Conservation (phyloP, 2,113 vertebrate genomes). For the Sander lucioperca region DNA sequence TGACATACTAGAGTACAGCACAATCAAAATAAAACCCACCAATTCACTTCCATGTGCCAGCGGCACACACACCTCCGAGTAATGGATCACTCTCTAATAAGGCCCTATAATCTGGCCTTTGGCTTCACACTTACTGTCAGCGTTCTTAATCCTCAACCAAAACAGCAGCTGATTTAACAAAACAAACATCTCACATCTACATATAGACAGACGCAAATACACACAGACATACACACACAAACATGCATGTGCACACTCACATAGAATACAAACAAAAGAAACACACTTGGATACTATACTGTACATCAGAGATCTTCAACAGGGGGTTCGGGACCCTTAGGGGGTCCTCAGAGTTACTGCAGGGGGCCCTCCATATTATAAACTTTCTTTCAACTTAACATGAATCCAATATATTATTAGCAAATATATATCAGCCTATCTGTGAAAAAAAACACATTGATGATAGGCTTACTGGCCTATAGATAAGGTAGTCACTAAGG, state of each 20-base stretch:
- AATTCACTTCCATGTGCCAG: not conserved
- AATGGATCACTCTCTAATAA: constrained; percentile 66
- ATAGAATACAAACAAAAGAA: not conserved
- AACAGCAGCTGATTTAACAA: constrained; percentile 61
- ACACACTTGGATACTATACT: not conserved
- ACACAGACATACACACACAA: constrained; percentile 4
- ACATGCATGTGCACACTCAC: not conserved
- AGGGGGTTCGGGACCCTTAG: no score
- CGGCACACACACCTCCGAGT: constrained; percentile 37
- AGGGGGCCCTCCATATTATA: no score
- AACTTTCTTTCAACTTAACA: no score
- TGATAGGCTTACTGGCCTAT: no score
- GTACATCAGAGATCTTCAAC: no score
- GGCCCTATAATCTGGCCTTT: constrained; percentile 72
- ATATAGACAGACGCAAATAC: constrained; percentile 11
- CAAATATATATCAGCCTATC: no score
- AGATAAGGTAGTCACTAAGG: no score
- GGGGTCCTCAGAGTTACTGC: no score
- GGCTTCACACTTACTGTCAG: constrained; percentile 59
- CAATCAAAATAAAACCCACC: constrained; percentile 23
- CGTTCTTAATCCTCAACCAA: constrained; percentile 63
- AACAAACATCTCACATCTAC: constrained; percentile 11
- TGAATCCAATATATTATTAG: no score
- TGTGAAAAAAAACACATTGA: no score
- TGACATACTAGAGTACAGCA: not conserved